Base-by-base conservation (phyloP, 2,797 vertebrate genomes). In the Leptatherina wallacei region DNA sequence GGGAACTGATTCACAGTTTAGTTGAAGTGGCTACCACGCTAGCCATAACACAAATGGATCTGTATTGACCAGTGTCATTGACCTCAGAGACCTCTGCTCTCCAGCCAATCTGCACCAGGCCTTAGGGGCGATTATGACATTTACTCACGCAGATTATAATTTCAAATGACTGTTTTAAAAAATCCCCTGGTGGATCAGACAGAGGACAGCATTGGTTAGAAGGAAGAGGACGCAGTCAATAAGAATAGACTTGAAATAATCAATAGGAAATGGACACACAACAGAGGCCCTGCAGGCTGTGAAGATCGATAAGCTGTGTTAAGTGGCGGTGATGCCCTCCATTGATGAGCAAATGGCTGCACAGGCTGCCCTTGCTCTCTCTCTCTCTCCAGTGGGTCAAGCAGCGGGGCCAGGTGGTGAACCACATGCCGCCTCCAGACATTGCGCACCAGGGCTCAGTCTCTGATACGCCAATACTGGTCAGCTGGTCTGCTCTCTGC, bases 101-200 rank as follows among this genome's bases (percentile, higher is more conserved):
- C 91, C n/a, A 88, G 88, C 89, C 91, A 92, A 94, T 92, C 91
- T 86, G 85, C 88, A 71, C 75, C 83, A 82, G 89, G 89, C 93
- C 93, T 94, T 89, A 60, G 89, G 94, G 92, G 93, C 92, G 90
- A 95, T 95, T 95, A 95, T 95, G 93, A 95, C 94, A 95, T 95
- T 95, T 95, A 95, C 94, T 91, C 88, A 88, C 81, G 87, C 73
- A 92, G 94, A 95, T 95, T 95, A 95, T 95, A 94, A 95, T 95
- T 95, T 95, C 93, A 95, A 95, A 95, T 95, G 92, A 93, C 91
- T 94, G 91, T 93, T 95, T 93, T 85, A 93, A 92, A 89, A 91
- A 88, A 90, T 82, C 86, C 93, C 94, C 91, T 24, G 77, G 91
- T 88, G 93, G 89, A 89, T 81, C 74, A 71, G 78, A 73, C 68